Base-by-base conservation (phyloP, 2,113 vertebrate species). In the Anser cygnoides region DNA sequence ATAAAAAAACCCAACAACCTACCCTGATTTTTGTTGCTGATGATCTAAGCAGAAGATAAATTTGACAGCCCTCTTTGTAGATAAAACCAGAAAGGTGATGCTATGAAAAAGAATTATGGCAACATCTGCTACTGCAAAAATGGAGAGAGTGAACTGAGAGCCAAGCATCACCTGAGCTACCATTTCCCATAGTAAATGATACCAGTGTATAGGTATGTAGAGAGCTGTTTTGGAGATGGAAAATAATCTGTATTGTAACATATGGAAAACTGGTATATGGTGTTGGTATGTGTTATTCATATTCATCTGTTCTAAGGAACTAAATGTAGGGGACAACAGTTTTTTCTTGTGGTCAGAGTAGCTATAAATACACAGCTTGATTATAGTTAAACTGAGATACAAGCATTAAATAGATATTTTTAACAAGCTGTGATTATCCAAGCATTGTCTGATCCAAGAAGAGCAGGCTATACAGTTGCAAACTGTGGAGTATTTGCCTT, bases 21-120 rank as follows among this genome's bases (percentile, higher is more conserved):
- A 49, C 46, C 46, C 93, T 97, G 95, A 74, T 84, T 77, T 70
- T 54, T 83, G 18, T 94, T 96, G 90, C 88, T 95, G 96, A 96
- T 97, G 95, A 96, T 94, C 93, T 92, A 91, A 95, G 95, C 87
- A 95, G 92, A 97, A 96, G 95, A 97, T 95, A 95, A 98, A 97
- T 92, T 96, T 97, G 95, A 89, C 84, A 96, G 63, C 55, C 54
- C 54, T 97, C 91, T 95, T 94, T 91, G 89, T 80, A 96, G 97
- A 97, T 96, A 94, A 98, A 97, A 96, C 19, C 2, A 46, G 94
- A 87, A 95, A 91, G 80, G 90, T 94, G 95, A 96, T 94, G 91
- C 95, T 95, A 92, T 97, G 96, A 97, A 98, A 97, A 97, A 98
- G 96, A 96, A 95, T 93, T 94, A 97, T 86, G 66, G 85, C 90